Percentiles rank a stretch among this genome's conserved stretches.
Conservation (phyloP, 1,140 invertebrate genomes). For the Liolophura sinensis region DNA sequence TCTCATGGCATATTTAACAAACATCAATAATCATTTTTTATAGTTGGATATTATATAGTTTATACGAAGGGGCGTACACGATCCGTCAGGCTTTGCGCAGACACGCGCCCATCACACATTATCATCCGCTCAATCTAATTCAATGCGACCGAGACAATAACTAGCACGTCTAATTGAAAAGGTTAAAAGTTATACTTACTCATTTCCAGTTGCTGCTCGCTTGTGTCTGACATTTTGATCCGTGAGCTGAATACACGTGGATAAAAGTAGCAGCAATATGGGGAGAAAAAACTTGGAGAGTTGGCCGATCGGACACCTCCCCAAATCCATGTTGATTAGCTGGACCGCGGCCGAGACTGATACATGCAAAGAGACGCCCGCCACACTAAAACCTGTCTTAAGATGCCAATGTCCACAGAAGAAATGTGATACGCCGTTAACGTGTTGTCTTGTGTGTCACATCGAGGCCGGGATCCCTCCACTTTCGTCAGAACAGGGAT, state of each 20-base stretch:
- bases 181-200: slow-evolving; percentile 6
- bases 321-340: no score
- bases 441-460: no score
- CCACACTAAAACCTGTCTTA: no score
- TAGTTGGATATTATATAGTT: not conserved
- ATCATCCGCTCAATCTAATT: not conserved
- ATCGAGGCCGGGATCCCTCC: no score
- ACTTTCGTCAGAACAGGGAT: no score
- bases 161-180: not conserved
- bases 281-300: not conserved
- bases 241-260: not conserved
- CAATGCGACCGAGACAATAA: not conserved
- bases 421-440: no score
- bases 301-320: no score
- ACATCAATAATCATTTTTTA: not conserved
- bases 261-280: slow-evolving; percentile 2
- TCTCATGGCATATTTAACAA: no score
- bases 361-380: no score
- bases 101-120: no score
- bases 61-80: not conserved
- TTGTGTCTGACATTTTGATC: slow-evolving; percentile 8
- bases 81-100: not conserved
- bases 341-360: no score
- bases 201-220: not conserved
- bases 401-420: no score